Evolutionary conservation across 2,113 vertebrate genomes (phyloP).

Genomic region (Crotalus tigris): DNA sequence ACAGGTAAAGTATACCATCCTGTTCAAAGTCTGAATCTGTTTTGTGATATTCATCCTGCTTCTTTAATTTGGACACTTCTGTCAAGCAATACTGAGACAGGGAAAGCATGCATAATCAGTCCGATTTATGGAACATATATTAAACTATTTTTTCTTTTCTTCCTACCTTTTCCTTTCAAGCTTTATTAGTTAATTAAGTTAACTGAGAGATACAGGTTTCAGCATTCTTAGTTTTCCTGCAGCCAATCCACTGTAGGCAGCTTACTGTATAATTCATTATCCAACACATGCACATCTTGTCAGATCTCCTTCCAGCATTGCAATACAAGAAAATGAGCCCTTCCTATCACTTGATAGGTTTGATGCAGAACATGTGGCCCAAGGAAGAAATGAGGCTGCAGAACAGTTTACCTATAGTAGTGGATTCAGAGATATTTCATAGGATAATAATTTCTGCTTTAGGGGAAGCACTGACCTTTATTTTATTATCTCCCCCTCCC

Average conservation of each 20-base stretch:
- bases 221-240: background rate
- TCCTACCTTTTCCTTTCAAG: background rate
- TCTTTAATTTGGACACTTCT: background rate
- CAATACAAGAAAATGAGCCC: background rate
- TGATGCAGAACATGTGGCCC: background rate
- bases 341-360: background rate
- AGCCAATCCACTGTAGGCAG: background rate
- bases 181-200: background rate
- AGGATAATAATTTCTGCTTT: background rate
- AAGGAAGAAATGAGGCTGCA: background rate
- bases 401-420: background rate
- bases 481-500: background rate
- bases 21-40: background rate
- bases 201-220: background rate
- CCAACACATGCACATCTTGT: background rate
- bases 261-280: background rate
- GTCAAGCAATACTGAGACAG: background rate
- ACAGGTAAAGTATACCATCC: conserved; percentile 75
- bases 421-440: background rate
- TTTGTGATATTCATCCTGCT: background rate
- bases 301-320: background rate
- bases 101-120: background rate
- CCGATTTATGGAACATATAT: background rate
- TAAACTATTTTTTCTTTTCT: background rate
- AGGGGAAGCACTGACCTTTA: background rate